Conservation (phyloP, 2,113 vertebrate genomes). For the Oreochromis tanganicae region DNA sequence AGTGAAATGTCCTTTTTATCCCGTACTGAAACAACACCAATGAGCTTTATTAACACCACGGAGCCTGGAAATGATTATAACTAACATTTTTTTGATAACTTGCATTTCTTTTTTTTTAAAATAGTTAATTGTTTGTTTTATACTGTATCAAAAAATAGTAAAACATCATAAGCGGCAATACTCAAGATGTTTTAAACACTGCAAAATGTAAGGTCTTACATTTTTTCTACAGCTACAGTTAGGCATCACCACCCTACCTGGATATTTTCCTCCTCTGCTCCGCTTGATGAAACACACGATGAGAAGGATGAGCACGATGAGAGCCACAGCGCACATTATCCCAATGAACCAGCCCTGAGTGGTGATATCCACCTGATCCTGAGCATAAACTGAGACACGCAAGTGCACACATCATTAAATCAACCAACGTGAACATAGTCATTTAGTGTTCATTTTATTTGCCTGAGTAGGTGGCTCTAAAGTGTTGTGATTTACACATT, state of each 20-base stretch:
- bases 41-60: not conserved
- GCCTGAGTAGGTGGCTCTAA: not conserved
- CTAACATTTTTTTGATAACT: not conserved
- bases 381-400: slow-evolving; percentile 52
- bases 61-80: not conserved
- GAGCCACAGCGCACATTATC: slow-evolving; percentile 93
- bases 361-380: slow-evolving; percentile 90
- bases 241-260: slow-evolving; percentile 69
- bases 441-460: not conserved
- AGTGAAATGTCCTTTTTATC: slow-evolving; percentile 90
- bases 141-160: not conserved
- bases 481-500: not conserved
- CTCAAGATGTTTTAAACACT: not conserved
- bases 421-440: not conserved
- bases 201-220: not conserved
- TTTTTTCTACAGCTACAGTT: not conserved
- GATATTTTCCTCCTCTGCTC: slow-evolving; percentile 93
- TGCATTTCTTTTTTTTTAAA: not conserved
- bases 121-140: not conserved
- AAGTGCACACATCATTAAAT: not conserved
- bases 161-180: not conserved
- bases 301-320: slow-evolving; percentile 93
- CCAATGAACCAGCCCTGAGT: slow-evolving; percentile 99
- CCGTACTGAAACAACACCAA: slow-evolving; percentile 75
- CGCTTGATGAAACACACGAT: slow-evolving; percentile 98